Evolutionary conservation across 1,140 invertebrate species (phyloP).

Genomic region (Schlechtendalia chinensis): DNA sequence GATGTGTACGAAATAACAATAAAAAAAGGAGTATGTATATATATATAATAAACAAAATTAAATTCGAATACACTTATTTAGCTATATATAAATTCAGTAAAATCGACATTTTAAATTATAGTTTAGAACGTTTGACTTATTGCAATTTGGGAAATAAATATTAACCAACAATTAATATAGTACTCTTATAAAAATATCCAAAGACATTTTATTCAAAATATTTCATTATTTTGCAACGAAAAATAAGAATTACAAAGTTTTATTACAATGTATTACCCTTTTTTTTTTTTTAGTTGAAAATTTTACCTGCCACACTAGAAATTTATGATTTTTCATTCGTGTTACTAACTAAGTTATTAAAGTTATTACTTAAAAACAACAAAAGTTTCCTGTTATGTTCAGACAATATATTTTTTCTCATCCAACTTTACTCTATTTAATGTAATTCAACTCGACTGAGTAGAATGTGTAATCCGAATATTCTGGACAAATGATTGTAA

Average conservation of each 20-base stretch:
- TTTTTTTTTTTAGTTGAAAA: background rate
- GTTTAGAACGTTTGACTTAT: too few species aligned
- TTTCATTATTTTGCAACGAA: background rate
- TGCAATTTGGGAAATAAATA: too few species aligned
- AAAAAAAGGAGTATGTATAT: too few species aligned
- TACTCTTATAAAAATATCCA: too few species aligned
- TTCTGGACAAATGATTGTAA: too few species aligned
- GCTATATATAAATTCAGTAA: too few species aligned
- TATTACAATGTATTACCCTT: background rate
- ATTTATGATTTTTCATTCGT: background rate
- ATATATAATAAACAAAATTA: too few species aligned
- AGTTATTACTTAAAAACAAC: background rate
- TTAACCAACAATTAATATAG: too few species aligned
- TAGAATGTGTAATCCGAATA: background rate
- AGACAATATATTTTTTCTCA: background rate
- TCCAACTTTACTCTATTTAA: background rate
- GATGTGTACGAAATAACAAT: too few species aligned
- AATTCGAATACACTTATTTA: too few species aligned
- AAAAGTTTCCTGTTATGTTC: constrained; percentile 5
- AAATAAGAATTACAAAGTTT: background rate
- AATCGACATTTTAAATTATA: too few species aligned
- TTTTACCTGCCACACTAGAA: background rate
- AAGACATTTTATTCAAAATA: background rate
- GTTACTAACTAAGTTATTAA: background rate
- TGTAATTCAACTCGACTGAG: background rate